A percentile compares a stretch with the other conserved stretches of the same genome.
Evolutionary conservation across 2,113 vertebrate species (phyloP).

Genomic region (Pungitius pungitius): DNA sequence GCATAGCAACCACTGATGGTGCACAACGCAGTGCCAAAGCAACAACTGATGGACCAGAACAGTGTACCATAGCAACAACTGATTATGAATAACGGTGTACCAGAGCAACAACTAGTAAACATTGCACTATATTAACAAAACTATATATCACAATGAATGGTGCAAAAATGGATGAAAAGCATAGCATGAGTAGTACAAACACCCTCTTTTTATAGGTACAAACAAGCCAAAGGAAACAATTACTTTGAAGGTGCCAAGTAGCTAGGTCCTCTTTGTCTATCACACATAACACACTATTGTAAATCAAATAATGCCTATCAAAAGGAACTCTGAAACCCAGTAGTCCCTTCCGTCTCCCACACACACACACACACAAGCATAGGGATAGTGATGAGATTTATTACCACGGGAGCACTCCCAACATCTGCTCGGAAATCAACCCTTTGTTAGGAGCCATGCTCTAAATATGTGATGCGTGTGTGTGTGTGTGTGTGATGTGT

Average conservation of each 20-base stretch:
- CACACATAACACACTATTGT: not conserved
- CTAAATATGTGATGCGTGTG: slow-evolving; percentile 20
- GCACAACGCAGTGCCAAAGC: slow-evolving; percentile 6
- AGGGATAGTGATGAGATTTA: slow-evolving; percentile 41
- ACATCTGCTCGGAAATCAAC: slow-evolving; percentile 71
- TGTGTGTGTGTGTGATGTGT: not conserved
- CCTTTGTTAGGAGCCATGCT: slow-evolving; percentile 16
- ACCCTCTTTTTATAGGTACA: not conserved
- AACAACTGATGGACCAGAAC: not conserved
- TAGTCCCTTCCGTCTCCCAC: not conserved
- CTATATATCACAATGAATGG: not conserved
- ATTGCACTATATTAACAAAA: not conserved
- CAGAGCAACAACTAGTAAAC: not conserved
- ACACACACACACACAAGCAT: slow-evolving; percentile 1
- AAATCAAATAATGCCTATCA: not conserved
- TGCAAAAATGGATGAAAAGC: not conserved
- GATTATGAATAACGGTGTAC: not conserved
- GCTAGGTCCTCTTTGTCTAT: not conserved
- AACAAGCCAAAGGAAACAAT: not conserved
- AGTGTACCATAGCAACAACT: not conserved
- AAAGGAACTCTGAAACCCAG: not conserved
- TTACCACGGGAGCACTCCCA: slow-evolving; percentile 66
- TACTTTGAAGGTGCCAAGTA: not conserved
- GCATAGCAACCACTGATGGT: slow-evolving; percentile 24
- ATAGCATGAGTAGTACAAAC: too few relatives aligned